phyloP scores from a whole-genome alignment of 2,797 vertebrate species.

The Malacoraja senta region DNA sequence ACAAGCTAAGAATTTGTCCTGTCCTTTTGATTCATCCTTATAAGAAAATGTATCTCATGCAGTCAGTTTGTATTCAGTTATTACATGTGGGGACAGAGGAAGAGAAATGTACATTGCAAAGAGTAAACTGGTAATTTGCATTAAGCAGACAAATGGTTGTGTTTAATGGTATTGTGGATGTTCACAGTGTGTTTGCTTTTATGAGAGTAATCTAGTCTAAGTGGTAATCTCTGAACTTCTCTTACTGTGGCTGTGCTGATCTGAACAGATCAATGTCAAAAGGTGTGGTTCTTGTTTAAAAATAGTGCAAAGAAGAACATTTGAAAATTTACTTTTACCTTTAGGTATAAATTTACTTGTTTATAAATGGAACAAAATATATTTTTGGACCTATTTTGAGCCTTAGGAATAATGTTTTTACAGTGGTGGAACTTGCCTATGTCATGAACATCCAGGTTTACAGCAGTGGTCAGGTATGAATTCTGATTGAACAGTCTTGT shows the following conservation, averaged over 20 bases:
- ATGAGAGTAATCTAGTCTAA: constrained; percentile 25
- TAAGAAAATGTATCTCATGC: not conserved
- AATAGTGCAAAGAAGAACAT: constrained; percentile 46
- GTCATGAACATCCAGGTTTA: not conserved
- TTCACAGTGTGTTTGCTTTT: constrained; percentile 30
- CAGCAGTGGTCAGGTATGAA: not conserved
- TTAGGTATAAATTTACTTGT: constrained; percentile 52
- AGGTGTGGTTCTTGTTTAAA: constrained; percentile 50
- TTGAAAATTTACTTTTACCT: constrained; percentile 51
- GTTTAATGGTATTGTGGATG: not conserved
- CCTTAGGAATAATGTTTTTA: not conserved
- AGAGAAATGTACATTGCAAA: not conserved
- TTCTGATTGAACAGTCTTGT: not conserved
- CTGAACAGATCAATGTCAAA: constrained; percentile 47
- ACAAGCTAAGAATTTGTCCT: not conserved
- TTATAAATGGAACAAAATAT: constrained; percentile 47
- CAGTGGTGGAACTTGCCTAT: not conserved
- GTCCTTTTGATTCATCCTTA: not conserved
- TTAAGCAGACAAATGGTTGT: not conserved
- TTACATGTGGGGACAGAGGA: not conserved
- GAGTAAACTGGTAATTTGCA: not conserved
- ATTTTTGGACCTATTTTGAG: constrained; percentile 52
- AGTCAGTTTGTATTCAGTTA: not conserved
- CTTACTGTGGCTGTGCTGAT: constrained; percentile 46
- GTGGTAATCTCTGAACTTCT: constrained; percentile 30